Percentiles rank a stretch among this genome's conserved stretches.
Conservation (phyloP, 2,113 vertebrate genomes). For the Tetraodon nigroviridis region DNA sequence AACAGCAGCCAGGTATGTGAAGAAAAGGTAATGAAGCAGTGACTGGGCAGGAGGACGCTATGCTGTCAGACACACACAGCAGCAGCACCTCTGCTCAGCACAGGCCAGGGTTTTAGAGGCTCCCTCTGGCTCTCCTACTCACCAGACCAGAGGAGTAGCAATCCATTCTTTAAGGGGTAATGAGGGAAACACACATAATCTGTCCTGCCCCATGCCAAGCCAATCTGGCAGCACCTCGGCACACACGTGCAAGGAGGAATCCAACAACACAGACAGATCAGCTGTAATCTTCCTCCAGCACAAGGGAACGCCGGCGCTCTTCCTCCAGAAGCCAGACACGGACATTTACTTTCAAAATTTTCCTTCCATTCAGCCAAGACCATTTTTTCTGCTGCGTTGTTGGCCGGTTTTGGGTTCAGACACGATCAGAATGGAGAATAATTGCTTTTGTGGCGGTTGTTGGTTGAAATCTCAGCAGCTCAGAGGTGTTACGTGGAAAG, state of each 20-base stretch:
- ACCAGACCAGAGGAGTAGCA: conserved; percentile 25
- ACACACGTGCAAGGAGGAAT: conserved; percentile 45
- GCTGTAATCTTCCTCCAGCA: conserved; percentile 29
- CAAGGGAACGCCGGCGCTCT: not conserved
- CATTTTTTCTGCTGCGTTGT: too few species aligned
- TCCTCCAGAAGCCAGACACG: not conserved
- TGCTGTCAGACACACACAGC: not conserved
- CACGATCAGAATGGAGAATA: too few species aligned
- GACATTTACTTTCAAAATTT: too few species aligned
- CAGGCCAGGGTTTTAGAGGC: conserved; percentile 15
- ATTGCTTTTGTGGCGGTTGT: too few species aligned
- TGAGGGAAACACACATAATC: conserved; percentile 40
- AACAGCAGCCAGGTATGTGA: too few species aligned
- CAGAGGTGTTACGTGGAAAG: too few species aligned
- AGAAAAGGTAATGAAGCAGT: conserved; percentile 1
- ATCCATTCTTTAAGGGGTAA: conserved; percentile 50
- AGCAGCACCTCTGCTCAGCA: not conserved
- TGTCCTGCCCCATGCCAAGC: conserved; percentile 29
- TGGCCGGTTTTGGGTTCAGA: too few species aligned
- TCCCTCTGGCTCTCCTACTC: conserved; percentile 18
- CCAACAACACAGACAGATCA: conserved; percentile 16
- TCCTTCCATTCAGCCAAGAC: too few species aligned
- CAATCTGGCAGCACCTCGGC: conserved; percentile 53
- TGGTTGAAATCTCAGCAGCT: too few species aligned
- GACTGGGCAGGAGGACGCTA: too few species aligned